Percentiles rank a stretch among this genome's conserved stretches.
Conservation (phyloP, 2,113 vertebrate species). For the Mionectes macconnelli region DNA sequence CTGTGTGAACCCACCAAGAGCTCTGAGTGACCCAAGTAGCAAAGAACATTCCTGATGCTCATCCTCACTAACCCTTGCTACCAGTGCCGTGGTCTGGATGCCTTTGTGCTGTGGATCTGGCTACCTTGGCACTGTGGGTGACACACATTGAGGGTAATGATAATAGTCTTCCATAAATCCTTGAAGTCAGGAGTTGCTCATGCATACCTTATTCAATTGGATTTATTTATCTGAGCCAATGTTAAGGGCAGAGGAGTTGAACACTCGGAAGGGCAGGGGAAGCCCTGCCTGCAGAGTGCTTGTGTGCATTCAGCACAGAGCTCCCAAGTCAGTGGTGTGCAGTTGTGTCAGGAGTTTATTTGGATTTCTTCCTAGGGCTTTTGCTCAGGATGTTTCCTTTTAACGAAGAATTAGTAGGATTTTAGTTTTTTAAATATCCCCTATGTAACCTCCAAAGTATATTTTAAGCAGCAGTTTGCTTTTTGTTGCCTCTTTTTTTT, state of each 20-base stretch:
- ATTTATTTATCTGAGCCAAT: slow-evolving; percentile 11
- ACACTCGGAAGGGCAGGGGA: background rate
- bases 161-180: background rate
- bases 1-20: background rate
- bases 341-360: background rate
- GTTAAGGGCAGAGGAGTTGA: background rate
- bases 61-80: background rate
- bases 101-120: background rate
- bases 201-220: background rate
- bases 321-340: background rate
- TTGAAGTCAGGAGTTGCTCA: background rate
- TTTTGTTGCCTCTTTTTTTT: background rate
- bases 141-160: background rate
- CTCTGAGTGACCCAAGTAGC: background rate
- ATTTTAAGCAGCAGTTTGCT: background rate
- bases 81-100: background rate
- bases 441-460: background rate
- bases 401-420: background rate
- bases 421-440: background rate
- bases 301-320: background rate
- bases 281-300: background rate
- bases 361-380: background rate
- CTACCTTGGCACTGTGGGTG: background rate
- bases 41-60: background rate
- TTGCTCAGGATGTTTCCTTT: background rate